Evolutionary conservation across 1,140 invertebrate species (phyloP).

Genomic region (Dryas iulia): DNA sequence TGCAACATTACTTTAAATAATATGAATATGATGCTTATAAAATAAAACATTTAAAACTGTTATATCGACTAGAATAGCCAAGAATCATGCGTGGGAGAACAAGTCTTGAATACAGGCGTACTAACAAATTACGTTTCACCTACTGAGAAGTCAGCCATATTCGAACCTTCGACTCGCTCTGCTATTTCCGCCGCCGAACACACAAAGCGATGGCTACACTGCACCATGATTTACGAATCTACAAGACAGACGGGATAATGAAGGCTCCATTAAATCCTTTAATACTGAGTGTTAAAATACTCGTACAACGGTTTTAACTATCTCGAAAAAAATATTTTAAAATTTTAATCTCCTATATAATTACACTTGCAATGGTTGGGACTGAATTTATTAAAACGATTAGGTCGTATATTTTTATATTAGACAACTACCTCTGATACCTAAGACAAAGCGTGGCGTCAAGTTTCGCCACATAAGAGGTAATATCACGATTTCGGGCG

Average conservation of each 20-base stretch:
- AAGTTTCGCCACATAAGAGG: too few species aligned
- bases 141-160: conserved; percentile 36
- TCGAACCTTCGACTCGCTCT: conserved; percentile 16
- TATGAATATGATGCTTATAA: background rate
- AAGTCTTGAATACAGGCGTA: conserved; percentile 51
- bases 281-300: background rate
- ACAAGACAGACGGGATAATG: conserved; percentile 30
- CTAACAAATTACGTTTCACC: conserved; percentile 67
- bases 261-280: conserved; percentile 19
- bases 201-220: conserved; percentile 27
- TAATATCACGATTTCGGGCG: too few species aligned
- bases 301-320: background rate
- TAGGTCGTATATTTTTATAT: too few species aligned
- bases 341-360: background rate
- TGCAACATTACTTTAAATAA: too few species aligned
- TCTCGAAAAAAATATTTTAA: background rate
- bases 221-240: conserved; percentile 32
- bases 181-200: conserved; percentile 1
- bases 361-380: background rate
- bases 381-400: too few species aligned
- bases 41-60: background rate
- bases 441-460: too few species aligned
- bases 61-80: conserved; percentile 19
- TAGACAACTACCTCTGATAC: too few species aligned
- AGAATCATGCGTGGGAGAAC: conserved; percentile 53